Evolutionary conservation across 2,888 invertebrate species (phyloP).

Genomic region (Pristionchus entomophagus): DNA sequence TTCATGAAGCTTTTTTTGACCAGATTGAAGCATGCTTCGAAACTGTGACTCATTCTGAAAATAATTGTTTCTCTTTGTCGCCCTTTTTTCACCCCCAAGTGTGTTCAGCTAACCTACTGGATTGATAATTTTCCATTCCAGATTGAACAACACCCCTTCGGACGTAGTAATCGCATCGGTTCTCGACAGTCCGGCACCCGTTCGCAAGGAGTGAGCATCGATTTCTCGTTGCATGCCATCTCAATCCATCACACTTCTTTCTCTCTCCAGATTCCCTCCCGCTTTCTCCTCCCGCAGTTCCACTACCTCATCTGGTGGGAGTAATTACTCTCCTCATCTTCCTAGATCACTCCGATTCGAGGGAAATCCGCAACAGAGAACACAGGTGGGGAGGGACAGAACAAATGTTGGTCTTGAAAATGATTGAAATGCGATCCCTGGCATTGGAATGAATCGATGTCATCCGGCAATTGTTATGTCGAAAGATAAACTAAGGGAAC

Average conservation of each 20-base stretch:
- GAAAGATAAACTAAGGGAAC: background rate
- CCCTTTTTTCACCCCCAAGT: too few relatives aligned
- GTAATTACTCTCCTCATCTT: constrained; percentile 44
- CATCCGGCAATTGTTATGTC: background rate
- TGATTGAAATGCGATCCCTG: background rate
- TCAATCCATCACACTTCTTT: background rate
- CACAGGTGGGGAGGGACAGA: constrained; percentile 11
- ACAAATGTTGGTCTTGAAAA: background rate
- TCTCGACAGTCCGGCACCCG: constrained; percentile 40
- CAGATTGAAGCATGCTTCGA: too few relatives aligned
- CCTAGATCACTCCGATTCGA: constrained; percentile 40
- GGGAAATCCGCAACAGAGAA: background rate
- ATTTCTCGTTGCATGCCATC: background rate
- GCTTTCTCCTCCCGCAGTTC: background rate
- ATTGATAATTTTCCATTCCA: too few relatives aligned
- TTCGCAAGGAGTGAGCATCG: constrained; percentile 22
- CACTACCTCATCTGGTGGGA: background rate
- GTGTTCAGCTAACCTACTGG: too few relatives aligned
- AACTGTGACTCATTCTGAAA: too few relatives aligned
- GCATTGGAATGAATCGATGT: too few relatives aligned
- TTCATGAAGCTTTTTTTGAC: too few relatives aligned
- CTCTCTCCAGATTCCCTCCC: background rate
- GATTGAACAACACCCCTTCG: background rate
- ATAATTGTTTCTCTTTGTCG: too few relatives aligned
- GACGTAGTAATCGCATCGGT: constrained; percentile 33